phyloP scores from a whole-genome alignment of 2,888 invertebrate species.

The Meloe dianella region DNA sequence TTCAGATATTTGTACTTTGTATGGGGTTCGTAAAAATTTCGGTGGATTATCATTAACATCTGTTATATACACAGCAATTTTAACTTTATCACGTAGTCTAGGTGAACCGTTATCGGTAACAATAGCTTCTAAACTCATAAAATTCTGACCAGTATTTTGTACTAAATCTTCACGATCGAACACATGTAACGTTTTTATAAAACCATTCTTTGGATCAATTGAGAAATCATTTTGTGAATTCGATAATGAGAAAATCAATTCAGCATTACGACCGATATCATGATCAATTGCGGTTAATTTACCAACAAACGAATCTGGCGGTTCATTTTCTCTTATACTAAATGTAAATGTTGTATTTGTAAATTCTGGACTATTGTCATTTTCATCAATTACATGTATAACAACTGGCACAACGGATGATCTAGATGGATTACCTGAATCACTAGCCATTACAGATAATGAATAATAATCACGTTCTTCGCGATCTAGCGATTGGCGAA shows the following conservation, averaged over 20 bases:
- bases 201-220: constrained; percentile 89
- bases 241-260: constrained; percentile 81
- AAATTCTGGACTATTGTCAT: constrained; percentile 94
- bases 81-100: constrained; percentile 81
- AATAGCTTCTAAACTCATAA: constrained; percentile 82
- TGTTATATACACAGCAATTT: constrained; percentile 83
- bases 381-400: constrained; percentile 93
- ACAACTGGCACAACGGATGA: constrained; percentile 89
- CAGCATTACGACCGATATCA: constrained; percentile 91
- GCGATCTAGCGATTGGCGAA: constrained; percentile 83
- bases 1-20: constrained; percentile 90
- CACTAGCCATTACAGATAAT: constrained; percentile 81
- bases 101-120: constrained; percentile 85
- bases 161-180: constrained; percentile 91
- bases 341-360: constrained; percentile 90
- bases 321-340: constrained; percentile 86
- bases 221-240: constrained; percentile 80
- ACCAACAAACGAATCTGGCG: constrained; percentile 89
- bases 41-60: constrained; percentile 94
- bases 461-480: constrained; percentile 93
- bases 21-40: constrained; percentile 81
- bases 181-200: constrained; percentile 81
- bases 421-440: constrained; percentile 77
- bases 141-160: constrained; percentile 77
- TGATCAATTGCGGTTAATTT: constrained; percentile 87